Evolutionary conservation across 2,888 invertebrate genomes (phyloP).

Genomic region (Tipula lateralis): DNA sequence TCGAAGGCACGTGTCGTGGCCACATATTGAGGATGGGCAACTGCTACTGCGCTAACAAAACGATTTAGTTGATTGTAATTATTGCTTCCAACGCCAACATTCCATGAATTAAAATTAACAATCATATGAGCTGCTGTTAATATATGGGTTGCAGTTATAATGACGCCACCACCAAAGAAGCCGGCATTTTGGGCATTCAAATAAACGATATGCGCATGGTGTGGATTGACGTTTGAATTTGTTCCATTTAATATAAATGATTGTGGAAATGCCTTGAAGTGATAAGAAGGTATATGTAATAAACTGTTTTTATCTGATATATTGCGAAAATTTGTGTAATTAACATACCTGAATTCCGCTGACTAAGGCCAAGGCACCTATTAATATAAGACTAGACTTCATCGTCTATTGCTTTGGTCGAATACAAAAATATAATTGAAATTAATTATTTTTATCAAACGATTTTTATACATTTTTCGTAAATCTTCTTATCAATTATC

Average conservation of each 20-base stretch:
- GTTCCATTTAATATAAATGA: background rate
- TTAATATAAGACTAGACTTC: background rate
- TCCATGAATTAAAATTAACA: background rate
- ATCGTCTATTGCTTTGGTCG: background rate
- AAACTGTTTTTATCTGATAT: background rate
- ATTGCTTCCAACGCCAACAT: background rate
- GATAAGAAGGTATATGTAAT: background rate
- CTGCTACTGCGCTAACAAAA: background rate
- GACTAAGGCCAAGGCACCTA: background rate
- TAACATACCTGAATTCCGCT: background rate
- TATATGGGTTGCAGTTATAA: background rate
- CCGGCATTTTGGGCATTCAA: background rate
- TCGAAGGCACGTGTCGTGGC: background rate
- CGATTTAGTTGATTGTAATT: background rate
- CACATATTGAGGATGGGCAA: background rate
- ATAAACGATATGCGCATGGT: background rate
- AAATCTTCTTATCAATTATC: background rate
- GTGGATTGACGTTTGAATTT: background rate
- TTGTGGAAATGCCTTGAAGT: background rate
- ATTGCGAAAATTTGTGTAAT: background rate
- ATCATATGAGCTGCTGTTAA: constrained; percentile 13
- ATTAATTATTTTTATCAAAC: background rate
- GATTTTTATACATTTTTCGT: background rate
- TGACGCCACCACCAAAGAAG: background rate
- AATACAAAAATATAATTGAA: background rate